These are phyloP conservation scores for Pilophorus perplexus DNA, from an alignment of 2,888 invertebrate species.

Conservation along the genomic window DNA sequence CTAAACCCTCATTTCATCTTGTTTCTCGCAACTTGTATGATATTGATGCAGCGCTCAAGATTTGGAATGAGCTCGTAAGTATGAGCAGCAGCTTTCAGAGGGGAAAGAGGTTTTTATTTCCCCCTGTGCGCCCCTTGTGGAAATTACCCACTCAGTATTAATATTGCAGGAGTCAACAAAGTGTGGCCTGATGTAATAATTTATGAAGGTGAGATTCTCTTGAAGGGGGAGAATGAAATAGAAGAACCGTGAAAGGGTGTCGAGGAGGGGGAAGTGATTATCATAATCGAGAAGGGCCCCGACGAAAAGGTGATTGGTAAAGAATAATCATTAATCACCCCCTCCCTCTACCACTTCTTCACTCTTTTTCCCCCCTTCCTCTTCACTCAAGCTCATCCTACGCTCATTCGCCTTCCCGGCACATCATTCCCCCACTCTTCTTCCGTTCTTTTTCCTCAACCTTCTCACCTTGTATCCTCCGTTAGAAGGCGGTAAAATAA, in stretches of 20 bases:
- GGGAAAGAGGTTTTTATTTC: too few relatives aligned
- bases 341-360: neutral
- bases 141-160: too few relatives aligned
- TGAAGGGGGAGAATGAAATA: neutral
- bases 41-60: too few relatives aligned
- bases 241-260: neutral
- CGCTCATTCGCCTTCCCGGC: conserved; percentile 13
- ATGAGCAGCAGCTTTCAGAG: too few relatives aligned
- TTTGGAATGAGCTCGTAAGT: too few relatives aligned
- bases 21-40: too few relatives aligned
- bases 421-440: conserved; percentile 8
- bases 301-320: conserved; percentile 38
- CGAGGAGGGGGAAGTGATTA: conserved; percentile 10
- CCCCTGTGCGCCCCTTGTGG: too few relatives aligned
- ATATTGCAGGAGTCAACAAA: too few relatives aligned
- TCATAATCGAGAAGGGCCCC: conserved; percentile 20
- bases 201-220: too few relatives aligned
- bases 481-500: conserved; percentile 15
- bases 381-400: neutral
- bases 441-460: neutral
- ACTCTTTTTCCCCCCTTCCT: neutral
- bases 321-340: conserved; percentile 38
- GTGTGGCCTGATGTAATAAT: too few relatives aligned
- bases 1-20: too few relatives aligned
- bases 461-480: neutral